Evolutionary conservation across 1,140 invertebrate genomes (phyloP).

Genomic region (Melitaea cinxia): DNA sequence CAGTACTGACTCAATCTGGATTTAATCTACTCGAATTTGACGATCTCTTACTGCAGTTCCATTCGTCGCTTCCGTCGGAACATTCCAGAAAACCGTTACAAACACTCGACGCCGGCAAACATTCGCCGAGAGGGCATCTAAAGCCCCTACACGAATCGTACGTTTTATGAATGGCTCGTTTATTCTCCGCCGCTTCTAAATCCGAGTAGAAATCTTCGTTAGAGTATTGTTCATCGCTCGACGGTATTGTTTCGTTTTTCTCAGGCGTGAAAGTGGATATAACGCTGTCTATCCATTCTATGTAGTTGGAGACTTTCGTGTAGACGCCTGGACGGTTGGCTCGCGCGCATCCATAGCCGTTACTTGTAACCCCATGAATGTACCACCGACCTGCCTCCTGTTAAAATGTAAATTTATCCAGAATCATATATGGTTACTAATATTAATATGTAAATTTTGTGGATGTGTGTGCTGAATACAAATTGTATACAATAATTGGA

Average conservation of each 20-base stretch:
- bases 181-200: slow-evolving; percentile 74
- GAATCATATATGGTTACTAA: neutral
- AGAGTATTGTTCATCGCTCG: slow-evolving; percentile 51
- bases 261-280: slow-evolving; percentile 64
- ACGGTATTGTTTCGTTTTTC: slow-evolving; percentile 46
- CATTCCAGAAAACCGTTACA: slow-evolving; percentile 91
- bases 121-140: slow-evolving; percentile 89
- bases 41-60: slow-evolving; percentile 65
- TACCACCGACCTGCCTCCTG: slow-evolving; percentile 83
- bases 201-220: slow-evolving; percentile 75
- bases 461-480: neutral
- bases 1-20: slow-evolving; percentile 47
- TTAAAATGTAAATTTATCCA: neutral
- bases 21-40: slow-evolving; percentile 50
- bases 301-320: slow-evolving; percentile 91
- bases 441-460: too few species aligned
- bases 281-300: slow-evolving; percentile 88
- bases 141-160: slow-evolving; percentile 85
- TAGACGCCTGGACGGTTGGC: slow-evolving; percentile 93
- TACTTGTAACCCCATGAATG: slow-evolving; percentile 89
- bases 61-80: slow-evolving; percentile 88
- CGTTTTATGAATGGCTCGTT: slow-evolving; percentile 47
- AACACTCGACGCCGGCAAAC: slow-evolving; percentile 85
- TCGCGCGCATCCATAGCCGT: slow-evolving; percentile 93
- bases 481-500: too few species aligned